Conservation (phyloP, 2,113 vertebrate species). For the Dipodomys merriami region DNA sequence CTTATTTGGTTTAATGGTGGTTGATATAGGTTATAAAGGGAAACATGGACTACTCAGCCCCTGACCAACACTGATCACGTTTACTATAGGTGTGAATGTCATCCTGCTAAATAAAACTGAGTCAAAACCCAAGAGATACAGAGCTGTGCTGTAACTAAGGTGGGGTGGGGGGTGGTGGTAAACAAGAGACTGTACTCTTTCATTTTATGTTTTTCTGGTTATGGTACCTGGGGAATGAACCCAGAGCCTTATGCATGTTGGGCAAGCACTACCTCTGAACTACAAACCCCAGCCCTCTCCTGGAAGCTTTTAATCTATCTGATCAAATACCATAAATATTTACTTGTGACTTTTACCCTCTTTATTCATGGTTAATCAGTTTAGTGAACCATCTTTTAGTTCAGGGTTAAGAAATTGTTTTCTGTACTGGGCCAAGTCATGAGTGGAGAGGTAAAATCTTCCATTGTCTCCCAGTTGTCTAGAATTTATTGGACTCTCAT, state of each 20-base stretch:
- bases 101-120: neutral
- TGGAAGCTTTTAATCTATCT: neutral
- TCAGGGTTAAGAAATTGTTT: neutral
- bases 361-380: neutral
- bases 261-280: too few species aligned
- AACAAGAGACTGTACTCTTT: neutral
- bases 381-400: neutral
- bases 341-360: neutral
- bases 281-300: neutral
- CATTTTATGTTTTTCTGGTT: too few species aligned
- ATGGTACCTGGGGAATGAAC: too few species aligned
- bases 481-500: neutral
- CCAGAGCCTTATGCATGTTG: too few species aligned
- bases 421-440: neutral
- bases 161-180: too few species aligned
- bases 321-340: neutral
- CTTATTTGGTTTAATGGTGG: neutral
- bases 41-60: neutral
- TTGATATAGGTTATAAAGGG: constrained; percentile 28
- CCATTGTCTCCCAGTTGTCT: neutral
- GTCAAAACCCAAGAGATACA: neutral
- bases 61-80: neutral
- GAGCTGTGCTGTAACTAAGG: neutral
- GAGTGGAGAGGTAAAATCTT: neutral
- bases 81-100: neutral